Conservation (phyloP, 2,113 vertebrate species). For the Epinephelus lanceolatus region DNA sequence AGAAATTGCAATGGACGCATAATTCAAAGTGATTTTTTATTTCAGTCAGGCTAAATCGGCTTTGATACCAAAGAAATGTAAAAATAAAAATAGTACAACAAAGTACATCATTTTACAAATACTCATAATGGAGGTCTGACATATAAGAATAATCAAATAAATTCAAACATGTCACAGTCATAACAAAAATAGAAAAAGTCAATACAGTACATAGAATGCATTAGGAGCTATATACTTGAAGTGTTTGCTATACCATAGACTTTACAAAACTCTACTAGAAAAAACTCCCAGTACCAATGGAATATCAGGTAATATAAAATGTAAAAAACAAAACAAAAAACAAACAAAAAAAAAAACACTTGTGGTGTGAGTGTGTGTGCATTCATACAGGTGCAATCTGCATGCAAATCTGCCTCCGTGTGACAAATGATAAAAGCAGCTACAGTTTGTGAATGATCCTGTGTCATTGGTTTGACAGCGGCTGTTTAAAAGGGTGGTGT, state of each 20-base stretch:
- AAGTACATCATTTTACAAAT: constrained; percentile 83
- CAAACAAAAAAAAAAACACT: constrained; percentile 51
- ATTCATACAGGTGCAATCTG: constrained; percentile 76
- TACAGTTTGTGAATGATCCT: constrained; percentile 45
- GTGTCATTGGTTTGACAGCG: constrained; percentile 27
- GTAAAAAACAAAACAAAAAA: constrained; percentile 60
- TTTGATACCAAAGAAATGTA: constrained; percentile 80
- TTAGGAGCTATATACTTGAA: constrained; percentile 80
- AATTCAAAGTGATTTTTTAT: constrained; percentile 78
- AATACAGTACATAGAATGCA: constrained; percentile 81
- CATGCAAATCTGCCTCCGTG: constrained; percentile 75
- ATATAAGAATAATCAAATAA: constrained; percentile 74
- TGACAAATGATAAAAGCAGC: constrained; percentile 71
- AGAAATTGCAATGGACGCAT: constrained; percentile 2
- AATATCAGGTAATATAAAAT: constrained; percentile 79
- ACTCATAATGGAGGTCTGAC: constrained; percentile 78
- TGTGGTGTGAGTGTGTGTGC: constrained; percentile 66
- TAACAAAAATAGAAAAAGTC: constrained; percentile 83
- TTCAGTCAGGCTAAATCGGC: constrained; percentile 77
- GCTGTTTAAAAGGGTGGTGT: constrained; percentile 25
- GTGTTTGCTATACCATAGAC: constrained; percentile 78
- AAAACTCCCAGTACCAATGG: constrained; percentile 80
- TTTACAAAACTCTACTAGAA: constrained; percentile 85
- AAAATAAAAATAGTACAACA: constrained; percentile 83
- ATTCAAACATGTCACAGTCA: constrained; percentile 77